Percentiles rank a stretch among this genome's conserved stretches.
phyloP scores from a whole-genome alignment of 2,113 vertebrate genomes.

The Aptenodytes patagonicus region DNA sequence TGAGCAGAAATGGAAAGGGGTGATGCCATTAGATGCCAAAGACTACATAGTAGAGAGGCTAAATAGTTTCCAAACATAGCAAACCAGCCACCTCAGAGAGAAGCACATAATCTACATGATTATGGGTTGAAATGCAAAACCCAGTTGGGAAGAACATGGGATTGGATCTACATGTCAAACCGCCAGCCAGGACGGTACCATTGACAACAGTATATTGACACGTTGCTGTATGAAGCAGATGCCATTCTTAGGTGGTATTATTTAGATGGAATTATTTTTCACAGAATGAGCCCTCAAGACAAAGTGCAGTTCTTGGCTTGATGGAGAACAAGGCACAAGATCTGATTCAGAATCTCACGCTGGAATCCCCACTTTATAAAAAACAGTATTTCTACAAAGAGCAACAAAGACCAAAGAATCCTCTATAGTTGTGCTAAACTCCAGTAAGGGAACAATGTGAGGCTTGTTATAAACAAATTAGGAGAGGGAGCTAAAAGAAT shows the following conservation, averaged over 20 bases:
- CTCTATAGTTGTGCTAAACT: background rate
- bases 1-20: background rate
- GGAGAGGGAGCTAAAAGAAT: background rate
- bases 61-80: background rate
- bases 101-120: background rate
- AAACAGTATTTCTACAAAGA: background rate
- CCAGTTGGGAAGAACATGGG: background rate
- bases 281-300: background rate
- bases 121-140: background rate
- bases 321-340: background rate
- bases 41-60: background rate
- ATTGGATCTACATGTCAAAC: background rate
- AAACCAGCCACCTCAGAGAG: background rate
- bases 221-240: background rate
- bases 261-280: background rate
- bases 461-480: background rate
- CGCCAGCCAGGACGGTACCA: background rate
- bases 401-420: background rate
- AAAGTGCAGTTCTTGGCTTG: background rate
- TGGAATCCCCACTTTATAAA: background rate
- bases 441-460: background rate
- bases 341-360: fast-evolving
- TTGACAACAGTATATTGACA: background rate
- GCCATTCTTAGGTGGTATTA: background rate
- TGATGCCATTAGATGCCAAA: background rate